Evolutionary conservation across 2,888 invertebrate genomes (phyloP), one percentile per base, ranked within the genome.

Genomic region (Trileptium ribeirensis): DNA sequence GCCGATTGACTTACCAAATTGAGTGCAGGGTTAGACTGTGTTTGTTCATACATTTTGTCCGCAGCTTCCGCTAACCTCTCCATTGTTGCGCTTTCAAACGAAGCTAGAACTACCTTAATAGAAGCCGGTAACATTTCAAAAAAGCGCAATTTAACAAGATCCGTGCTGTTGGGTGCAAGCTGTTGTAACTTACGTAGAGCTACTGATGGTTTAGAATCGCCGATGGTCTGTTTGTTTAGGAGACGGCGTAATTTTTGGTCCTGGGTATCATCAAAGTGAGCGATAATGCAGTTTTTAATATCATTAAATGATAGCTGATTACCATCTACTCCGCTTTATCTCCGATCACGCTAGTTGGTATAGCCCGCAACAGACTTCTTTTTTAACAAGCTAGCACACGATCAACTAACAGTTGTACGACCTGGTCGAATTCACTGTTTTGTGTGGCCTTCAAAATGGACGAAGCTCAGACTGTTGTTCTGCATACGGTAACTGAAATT

Each of bases 41-140:
- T 51, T 51, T 51, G 51, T 51, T 51, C 51, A 24, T 51, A 51
- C 51, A 51, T 51, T n/a, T 51, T 51, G 24, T 51, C 51, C 8
- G 51, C 51, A 24, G 51, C 51, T 51, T 51, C 51, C 51, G 77
- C 77, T 75, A 75, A 75, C n/a, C 77, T 2, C n/a, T 75, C 77
- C n/a, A 75, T n/a, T n/a, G 36, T 75, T 3, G 39, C n/a, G 37
- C 36, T 39, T 36, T 36, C 39, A 38, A 75, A 38, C 8, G 77
- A 75, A 2, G 77, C 77, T 19, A 75, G 77, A 38, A 75, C 77
- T 8, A 75, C 37, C n/a, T 39, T 24, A 8, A 75, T 75, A 38
- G 36, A 39, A n/a, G 36, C 39, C n/a, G 77, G 77, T 75, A 75
- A 36, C 29, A 75, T 75, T n/a, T 75, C 77, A n/a, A 75, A 38